A percentile compares a stretch with the other conserved stretches of the same genome.
These are phyloP conservation scores for Smutsia gigantea DNA, from an alignment of 2,797 vertebrate genomes.

Conservation along the genomic window DNA sequence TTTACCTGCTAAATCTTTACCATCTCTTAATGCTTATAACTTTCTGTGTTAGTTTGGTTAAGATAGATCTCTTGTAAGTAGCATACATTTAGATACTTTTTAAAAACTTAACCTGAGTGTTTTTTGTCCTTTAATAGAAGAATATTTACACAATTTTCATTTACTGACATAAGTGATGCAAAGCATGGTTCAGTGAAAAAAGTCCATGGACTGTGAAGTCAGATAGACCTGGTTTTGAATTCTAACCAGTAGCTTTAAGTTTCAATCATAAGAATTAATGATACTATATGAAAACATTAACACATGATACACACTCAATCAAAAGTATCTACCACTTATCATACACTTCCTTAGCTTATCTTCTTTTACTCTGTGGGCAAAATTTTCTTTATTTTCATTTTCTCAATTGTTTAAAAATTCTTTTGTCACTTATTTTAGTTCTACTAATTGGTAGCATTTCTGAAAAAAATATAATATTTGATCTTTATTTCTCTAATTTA, in stretches of 20 bases:
- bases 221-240: neutral
- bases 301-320: neutral
- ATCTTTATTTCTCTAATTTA: neutral
- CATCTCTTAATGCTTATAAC: neutral
- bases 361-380: neutral
- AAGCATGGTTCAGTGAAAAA: neutral
- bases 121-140: neutral
- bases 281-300: neutral
- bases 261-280: neutral
- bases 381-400: conserved; percentile 24
- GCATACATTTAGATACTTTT: neutral
- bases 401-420: neutral
- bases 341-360: neutral
- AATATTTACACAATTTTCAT: neutral
- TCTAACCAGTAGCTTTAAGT: neutral
- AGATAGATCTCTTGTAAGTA: neutral
- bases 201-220: neutral
- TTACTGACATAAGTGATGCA: neutral
- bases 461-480: neutral
- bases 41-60: neutral
- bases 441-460: neutral
- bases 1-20: neutral
- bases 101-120: neutral
- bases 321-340: neutral
- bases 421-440: neutral